phyloP scores from a whole-genome alignment of 2,888 invertebrate genomes.

The Platypus cylindrus region DNA sequence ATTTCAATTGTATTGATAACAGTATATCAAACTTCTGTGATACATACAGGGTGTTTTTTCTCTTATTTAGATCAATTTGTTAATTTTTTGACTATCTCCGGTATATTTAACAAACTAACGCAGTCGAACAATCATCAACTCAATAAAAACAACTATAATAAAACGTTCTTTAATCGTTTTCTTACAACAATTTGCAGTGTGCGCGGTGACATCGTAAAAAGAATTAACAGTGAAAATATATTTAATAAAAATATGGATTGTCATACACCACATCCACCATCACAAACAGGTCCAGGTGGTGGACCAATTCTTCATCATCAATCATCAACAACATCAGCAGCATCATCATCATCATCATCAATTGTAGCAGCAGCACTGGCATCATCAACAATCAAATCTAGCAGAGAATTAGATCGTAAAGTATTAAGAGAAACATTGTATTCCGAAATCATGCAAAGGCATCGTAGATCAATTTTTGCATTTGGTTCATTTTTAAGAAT shows the following conservation, averaged over 20 bases:
- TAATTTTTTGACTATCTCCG: too few relatives aligned
- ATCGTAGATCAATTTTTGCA: constrained; percentile 62
- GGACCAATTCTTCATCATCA: constrained; percentile 2
- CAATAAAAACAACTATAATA: too few relatives aligned
- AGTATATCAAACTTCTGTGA: constrained; percentile 10
- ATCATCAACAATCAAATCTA: constrained; percentile 13
- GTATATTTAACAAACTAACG: too few relatives aligned
- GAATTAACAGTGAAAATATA: too few relatives aligned
- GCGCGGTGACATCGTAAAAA: not conserved
- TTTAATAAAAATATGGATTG: too few relatives aligned
- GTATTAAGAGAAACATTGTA: constrained; percentile 60
- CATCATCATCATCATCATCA: not conserved
- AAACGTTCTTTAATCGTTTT: too few relatives aligned
- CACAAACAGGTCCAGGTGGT: not conserved
- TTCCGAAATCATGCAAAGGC: constrained; percentile 66
- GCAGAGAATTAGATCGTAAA: constrained; percentile 43
- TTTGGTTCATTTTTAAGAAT: constrained; percentile 62
- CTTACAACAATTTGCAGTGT: not conserved
- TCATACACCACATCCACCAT: not conserved
- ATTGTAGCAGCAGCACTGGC: constrained; percentile 1
- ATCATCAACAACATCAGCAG: not conserved
- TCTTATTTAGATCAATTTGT: too few relatives aligned
- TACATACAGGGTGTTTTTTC: constrained; percentile 15
- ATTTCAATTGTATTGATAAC: not conserved
- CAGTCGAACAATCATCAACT: too few relatives aligned